Evolutionary conservation across 2,888 invertebrate genomes (phyloP), one percentile per base, ranked within the genome.

Genomic region (Acanthosepion lycidas): DNA sequence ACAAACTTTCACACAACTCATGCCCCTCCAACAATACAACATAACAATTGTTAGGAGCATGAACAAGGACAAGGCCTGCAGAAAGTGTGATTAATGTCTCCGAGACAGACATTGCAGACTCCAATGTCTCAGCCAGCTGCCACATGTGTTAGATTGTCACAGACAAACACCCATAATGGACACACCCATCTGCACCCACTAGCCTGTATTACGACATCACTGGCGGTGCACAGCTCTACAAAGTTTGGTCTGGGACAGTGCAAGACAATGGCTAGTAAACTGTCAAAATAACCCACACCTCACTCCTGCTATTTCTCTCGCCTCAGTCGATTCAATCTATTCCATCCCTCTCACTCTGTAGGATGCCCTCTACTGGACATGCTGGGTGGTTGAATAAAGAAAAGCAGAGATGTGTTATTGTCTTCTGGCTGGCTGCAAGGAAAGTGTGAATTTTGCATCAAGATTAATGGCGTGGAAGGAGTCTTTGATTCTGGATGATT

Each of bases 71-170:
- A n/a, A 12, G 78, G 78, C 12, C n/a, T n/a, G n/a, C 15, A n/a
- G 78, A 78, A 78, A 78, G 78, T 78, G 33, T 78, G 78, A 78
- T 78, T 78, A 78, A 78, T 78, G 78, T 78, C 78, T 78, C 78
- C 15, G 78, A 33, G 78, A 33, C 78, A 12, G 78, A 12, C 15
- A 15, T 33, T n/a, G n/a, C n/a, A 78, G 33, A 78, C n/a, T 78
- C n/a, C n/a, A 78, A 33, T n/a, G 78, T 78, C 78, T 15, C n/a
- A 78, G 15, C 78, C 78, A 78, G 78, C 78, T 78, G 78, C n/a
- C 78, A 78, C n/a, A 33, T 18, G 33, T 78, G 78, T 78, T 78
- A 78, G 78, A 78, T 78, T 78, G 78, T 23, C 78, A 12, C 78
- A 78, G 78, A 78, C 78, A 78, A n/a, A 33, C 78, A 78, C 78